Conservation (phyloP, 2,113 vertebrate species). For the Ancistrus triradiatus region DNA sequence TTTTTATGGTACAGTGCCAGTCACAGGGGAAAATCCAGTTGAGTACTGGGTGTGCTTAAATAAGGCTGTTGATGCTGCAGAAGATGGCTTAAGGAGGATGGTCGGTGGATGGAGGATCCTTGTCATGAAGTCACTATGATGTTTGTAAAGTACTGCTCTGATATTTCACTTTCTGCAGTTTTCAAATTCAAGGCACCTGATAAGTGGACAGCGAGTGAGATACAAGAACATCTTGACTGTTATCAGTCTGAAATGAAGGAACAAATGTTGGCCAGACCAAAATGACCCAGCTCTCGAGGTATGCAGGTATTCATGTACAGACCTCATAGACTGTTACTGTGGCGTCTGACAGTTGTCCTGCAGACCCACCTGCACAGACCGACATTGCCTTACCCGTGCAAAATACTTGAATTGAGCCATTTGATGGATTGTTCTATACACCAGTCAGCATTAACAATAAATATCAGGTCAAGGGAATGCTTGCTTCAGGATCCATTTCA, state of each 20-base stretch:
- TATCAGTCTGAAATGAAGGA: background rate
- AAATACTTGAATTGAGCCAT: background rate
- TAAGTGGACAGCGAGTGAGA: slow-evolving; percentile 43
- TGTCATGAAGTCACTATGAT: slow-evolving; percentile 38
- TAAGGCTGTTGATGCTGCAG: slow-evolving; percentile 42
- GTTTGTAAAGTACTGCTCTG: slow-evolving; percentile 49
- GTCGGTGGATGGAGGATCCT: slow-evolving; percentile 10
- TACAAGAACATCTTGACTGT: slow-evolving; percentile 34
- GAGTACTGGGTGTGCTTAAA: slow-evolving; percentile 43
- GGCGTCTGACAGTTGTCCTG: background rate
- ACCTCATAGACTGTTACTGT: background rate
- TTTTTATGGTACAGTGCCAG: no score
- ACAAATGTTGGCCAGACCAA: background rate
- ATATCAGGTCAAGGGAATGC: slow-evolving; percentile 13
- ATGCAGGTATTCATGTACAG: slow-evolving; percentile 12
- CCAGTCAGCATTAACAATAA: no score
- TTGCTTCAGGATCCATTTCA: slow-evolving; percentile 27
- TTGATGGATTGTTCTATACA: no score
- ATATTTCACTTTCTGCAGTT: slow-evolving; percentile 25
- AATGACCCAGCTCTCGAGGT: no score
- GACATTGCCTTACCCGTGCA: no score
- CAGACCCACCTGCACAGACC: slow-evolving; percentile 18
- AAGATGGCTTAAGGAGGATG: slow-evolving; percentile 34
- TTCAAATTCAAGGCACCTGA: slow-evolving; percentile 42
- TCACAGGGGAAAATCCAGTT: slow-evolving; percentile 18